Base-by-base conservation (phyloP, 2,888 invertebrate species). In the Scaptomyza cyrtandrae region DNA sequence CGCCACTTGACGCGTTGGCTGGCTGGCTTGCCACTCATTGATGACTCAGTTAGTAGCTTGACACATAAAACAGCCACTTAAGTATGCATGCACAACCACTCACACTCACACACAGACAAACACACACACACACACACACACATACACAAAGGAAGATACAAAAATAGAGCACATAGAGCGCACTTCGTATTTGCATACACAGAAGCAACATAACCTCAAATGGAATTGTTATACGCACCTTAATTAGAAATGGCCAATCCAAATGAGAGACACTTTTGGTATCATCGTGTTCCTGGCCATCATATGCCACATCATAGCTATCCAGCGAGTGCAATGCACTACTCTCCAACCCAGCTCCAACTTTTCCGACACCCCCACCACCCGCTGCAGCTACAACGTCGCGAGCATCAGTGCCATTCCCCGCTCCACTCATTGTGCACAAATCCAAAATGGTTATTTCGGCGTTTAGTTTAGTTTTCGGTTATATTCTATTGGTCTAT, bases 191-290 rank as follows among this genome's bases (percentile, higher is more conserved):
- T 59, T 63, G 59, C 52, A 59, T 45, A 31, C 50, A 52, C 14
- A 60, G 65, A 39, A 57, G 65, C 45, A 55, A 54, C 50, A 45
- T 56, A 63, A 58, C 54, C 56, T 56, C 54, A 59, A 41, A 52
- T n/a, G 39, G 2, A 31, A 4, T 13, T 31, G 14, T 14, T 7
- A 39, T 52, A 80, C 81, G 79, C 75, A 91, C 91, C 91, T 91
- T 91, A 66, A 91, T 91, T 59, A 91, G 80, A 71, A 91, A 91
- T 48, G 92, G 91, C 91, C 92, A 91, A 75, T 91, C 91, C 71
- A 91, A 65, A 61, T 90, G 89, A 14, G 78, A 75, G 37, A 88
- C 73, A 45, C 83, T 86, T 63, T 75, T 79, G 31, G 81, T 64
- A 53, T 88, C 88, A 54, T 86, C 90, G 33, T 86, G 82, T 29